Evolutionary conservation across 1,140 invertebrate species (phyloP).

Genomic region (Cyrtorhinus lividipennis): DNA sequence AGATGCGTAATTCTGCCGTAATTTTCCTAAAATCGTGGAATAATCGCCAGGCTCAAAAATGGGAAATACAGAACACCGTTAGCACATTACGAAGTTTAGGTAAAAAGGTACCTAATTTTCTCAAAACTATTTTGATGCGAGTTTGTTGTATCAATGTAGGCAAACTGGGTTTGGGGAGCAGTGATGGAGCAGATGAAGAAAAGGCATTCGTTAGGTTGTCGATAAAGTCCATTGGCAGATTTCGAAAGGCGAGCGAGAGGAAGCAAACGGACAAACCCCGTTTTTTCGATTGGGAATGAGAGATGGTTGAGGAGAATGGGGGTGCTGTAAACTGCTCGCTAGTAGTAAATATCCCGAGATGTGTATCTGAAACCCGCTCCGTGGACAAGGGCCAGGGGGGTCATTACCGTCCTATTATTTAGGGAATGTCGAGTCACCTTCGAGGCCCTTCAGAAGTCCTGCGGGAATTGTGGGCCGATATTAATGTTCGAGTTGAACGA

Average conservation of each 20-base stretch:
- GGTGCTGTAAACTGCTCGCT: slow-evolving; percentile 1
- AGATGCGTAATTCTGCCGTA: too few relatives aligned
- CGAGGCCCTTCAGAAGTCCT: not conserved
- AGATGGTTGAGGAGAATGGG: not conserved
- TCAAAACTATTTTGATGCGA: too few relatives aligned
- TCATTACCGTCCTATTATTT: slow-evolving; percentile 8
- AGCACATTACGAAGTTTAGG: too few relatives aligned
- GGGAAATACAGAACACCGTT: too few relatives aligned
- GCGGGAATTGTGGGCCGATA: slow-evolving; percentile 1
- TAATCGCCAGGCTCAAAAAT: too few relatives aligned
- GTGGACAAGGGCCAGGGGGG: not conserved
- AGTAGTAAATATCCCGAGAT: slow-evolving; percentile 5
- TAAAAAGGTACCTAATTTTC: too few relatives aligned
- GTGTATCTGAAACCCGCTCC: not conserved
- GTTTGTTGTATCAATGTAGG: too few relatives aligned
- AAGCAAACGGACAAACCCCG: not conserved
- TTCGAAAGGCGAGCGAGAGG: not conserved
- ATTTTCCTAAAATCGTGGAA: too few relatives aligned
- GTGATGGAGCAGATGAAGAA: too few relatives aligned
- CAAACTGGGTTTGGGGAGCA: too few relatives aligned
- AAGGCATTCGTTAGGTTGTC: too few relatives aligned
- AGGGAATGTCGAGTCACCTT: slow-evolving; percentile 9
- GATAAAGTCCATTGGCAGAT: too few relatives aligned
- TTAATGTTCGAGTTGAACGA: not conserved
- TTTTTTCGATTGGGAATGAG: slow-evolving; percentile 3